Evolutionary conservation across 2,113 vertebrate genomes (phyloP).

Genomic region (Brienomyrus longianalis): DNA sequence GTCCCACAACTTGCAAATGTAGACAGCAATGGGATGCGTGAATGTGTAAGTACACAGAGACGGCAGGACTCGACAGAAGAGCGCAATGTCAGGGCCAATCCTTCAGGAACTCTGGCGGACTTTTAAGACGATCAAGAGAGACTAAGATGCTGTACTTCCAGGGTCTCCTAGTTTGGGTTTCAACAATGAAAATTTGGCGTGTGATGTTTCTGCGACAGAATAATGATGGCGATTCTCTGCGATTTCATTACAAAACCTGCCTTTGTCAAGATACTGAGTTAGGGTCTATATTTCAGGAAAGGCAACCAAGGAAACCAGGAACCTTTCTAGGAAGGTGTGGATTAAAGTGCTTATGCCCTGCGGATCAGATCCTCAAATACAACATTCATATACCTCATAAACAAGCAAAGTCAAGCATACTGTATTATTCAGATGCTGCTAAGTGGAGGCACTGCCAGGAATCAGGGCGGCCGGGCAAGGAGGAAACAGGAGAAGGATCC

Average conservation of each 20-base stretch:
- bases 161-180: background rate
- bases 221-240: background rate
- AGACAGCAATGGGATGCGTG: background rate
- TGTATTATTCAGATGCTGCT: background rate
- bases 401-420: background rate
- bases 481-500: background rate
- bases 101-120: background rate
- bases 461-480: background rate
- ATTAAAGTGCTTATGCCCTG: background rate
- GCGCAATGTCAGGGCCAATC: background rate
- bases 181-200: background rate
- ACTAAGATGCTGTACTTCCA: background rate
- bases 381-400: background rate
- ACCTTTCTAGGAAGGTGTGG: background rate
- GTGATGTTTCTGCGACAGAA: background rate
- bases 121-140: background rate
- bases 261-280: background rate
- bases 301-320: background rate
- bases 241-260: background rate
- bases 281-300: background rate
- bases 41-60: background rate
- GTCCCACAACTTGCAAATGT: background rate
- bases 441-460: background rate
- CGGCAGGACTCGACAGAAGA: background rate
- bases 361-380: background rate